phyloP scores from a whole-genome alignment of 2,797 vertebrate genomes.

The Rhinella marina region DNA sequence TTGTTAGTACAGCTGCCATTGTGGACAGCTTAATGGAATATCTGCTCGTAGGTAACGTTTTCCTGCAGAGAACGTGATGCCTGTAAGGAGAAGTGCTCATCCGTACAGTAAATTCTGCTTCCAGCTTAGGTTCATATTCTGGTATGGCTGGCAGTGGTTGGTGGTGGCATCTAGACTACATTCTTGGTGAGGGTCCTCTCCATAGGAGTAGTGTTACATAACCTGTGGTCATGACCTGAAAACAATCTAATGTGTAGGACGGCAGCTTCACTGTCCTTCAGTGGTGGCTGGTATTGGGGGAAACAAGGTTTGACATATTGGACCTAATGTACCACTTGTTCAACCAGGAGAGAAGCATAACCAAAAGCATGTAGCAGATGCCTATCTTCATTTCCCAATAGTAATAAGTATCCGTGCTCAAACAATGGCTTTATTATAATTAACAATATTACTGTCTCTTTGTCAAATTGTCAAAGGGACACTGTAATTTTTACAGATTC shows the following conservation, averaged over 20 bases:
- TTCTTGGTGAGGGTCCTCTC: not conserved
- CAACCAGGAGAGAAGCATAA: not conserved
- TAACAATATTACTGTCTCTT: too few relatives aligned
- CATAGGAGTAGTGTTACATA: not conserved
- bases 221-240: too few relatives aligned
- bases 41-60: slow-evolving; percentile 74
- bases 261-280: not conserved
- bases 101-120: not conserved
- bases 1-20: slow-evolving; percentile 60
- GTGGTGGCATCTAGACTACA: not conserved
- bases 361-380: not conserved
- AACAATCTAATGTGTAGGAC: not conserved
- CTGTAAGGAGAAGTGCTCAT: not conserved
- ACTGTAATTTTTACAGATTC: too few relatives aligned
- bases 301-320: not conserved
- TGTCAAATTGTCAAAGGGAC: too few relatives aligned
- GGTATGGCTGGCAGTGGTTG: not conserved
- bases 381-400: not conserved
- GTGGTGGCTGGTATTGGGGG: not conserved
- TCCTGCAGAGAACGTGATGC: slow-evolving; percentile 46
- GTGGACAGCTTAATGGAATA: slow-evolving; percentile 65
- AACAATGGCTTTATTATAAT: not conserved
- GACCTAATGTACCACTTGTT: not conserved
- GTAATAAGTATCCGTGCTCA: not conserved
- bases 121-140: not conserved